Conservation (phyloP, 2,113 vertebrate species). For the Megaptera novaeangliae region DNA sequence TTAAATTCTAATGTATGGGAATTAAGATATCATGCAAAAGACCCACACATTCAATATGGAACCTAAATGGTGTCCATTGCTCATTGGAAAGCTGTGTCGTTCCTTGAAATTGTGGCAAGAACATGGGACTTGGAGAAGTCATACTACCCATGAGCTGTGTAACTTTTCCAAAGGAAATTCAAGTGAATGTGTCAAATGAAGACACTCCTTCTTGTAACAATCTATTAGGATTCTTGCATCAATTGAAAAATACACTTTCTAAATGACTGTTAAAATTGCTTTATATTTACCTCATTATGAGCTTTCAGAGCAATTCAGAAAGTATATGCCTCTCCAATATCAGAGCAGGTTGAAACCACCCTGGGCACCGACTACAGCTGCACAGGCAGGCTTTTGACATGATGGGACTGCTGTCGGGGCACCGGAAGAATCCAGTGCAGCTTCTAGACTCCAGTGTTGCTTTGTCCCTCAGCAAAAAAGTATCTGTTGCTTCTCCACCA, state of each 20-base stretch:
- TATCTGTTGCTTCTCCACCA: not conserved
- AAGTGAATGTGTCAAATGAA: not conserved
- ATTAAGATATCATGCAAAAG: not conserved
- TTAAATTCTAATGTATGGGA: not conserved
- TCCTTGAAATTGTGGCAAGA: not conserved
- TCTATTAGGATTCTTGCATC: not conserved
- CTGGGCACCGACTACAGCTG: not conserved
- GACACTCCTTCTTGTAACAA: not conserved
- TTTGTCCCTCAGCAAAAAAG: not conserved
- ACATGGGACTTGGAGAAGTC: not conserved
- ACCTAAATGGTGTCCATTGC: not conserved
- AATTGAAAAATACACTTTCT: not conserved
- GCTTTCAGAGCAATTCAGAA: not conserved
- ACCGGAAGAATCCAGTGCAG: not conserved
- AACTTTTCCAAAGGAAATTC: not conserved
- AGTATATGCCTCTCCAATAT: not conserved
- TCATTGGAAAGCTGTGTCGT: not conserved
- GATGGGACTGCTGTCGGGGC: not conserved
- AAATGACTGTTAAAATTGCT: not conserved
- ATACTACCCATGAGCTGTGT: not conserved
- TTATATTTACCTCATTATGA: not conserved
- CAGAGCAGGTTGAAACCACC: not conserved
- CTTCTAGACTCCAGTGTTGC: not conserved
- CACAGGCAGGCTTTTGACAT: not conserved
- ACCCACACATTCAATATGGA: not conserved